Conservation (phyloP, 2,797 vertebrate species). For the Betta splendens region DNA sequence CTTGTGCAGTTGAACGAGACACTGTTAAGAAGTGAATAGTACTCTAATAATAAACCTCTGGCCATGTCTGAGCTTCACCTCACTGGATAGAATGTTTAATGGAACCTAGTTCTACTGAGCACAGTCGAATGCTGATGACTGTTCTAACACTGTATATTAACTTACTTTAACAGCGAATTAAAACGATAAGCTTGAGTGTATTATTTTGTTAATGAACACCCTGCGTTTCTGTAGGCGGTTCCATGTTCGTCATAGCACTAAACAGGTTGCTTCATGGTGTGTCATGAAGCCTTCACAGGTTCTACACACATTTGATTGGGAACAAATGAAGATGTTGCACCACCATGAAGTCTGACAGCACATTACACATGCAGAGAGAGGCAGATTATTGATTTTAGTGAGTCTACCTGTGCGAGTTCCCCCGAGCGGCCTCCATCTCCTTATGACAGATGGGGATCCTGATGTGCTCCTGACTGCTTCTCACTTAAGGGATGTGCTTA, state of each 20-base stretch:
- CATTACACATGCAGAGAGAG: slow-evolving; percentile 38
- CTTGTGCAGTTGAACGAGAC: slow-evolving; percentile 74
- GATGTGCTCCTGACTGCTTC: slow-evolving; percentile 60
- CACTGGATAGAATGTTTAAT: slow-evolving; percentile 87
- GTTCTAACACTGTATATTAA: slow-evolving; percentile 75
- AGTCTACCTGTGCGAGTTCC: slow-evolving; percentile 43
- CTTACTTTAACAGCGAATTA: slow-evolving; percentile 24
- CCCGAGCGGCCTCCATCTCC: slow-evolving; percentile 50
- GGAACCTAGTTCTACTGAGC: slow-evolving; percentile 31
- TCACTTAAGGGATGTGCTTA: slow-evolving; percentile 58
- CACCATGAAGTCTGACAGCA: slow-evolving; percentile 43
- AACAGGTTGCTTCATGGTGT: slow-evolving; percentile 19
- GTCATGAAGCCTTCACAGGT: slow-evolving; percentile 32
- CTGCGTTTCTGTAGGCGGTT: not conserved
- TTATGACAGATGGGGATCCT: slow-evolving; percentile 63
- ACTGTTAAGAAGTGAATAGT: slow-evolving; percentile 75
- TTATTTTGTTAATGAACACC: too few species aligned
- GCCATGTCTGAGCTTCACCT: slow-evolving; percentile 76
- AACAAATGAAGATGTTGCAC: slow-evolving; percentile 41
- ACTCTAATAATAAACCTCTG: slow-evolving; percentile 84
- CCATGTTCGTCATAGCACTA: slow-evolving; percentile 3
- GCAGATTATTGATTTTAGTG: slow-evolving; percentile 51
- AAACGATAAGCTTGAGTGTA: slow-evolving; percentile 1
- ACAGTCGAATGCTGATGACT: slow-evolving; percentile 76
- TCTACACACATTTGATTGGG: slow-evolving; percentile 50